Evolutionary conservation across 2,113 vertebrate genomes (phyloP), one percentile per base, ranked within the genome.

Genomic region (Odocoileus virginianus): DNA sequence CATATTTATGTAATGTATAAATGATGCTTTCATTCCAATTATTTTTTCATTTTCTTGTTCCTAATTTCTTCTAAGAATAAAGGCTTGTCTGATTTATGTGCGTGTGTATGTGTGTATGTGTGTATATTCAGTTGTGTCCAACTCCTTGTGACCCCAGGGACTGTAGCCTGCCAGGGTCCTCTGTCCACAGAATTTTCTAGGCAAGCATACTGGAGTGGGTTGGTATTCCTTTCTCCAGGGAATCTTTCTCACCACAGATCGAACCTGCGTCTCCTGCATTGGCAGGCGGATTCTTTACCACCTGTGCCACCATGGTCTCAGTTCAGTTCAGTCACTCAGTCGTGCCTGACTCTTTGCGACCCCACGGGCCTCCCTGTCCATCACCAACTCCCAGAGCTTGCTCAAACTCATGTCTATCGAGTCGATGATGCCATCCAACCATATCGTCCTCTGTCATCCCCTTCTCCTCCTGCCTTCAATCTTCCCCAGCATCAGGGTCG

Each of bases 321-420:
- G 67, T 40, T 71, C 67, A 71, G 67, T 13, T 40, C n/a, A 71
- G 67, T 40, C 3, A 2, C 19, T 71, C n/a, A 40, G 67, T 71
- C 0, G 4, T 71, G 67, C 40, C 67, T 0, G 0, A 71, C 19
- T 71, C 67, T 71, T 71, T 71, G 67, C 0, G 2, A 71, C 5
- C 67, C 67, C 10, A 12, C 12, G 67, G 67, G 21, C 19, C 40
- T 71, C n/a, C 67, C n/a, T 23, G 19, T 71, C 67, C 10, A 40
- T 71, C n/a, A 6, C n/a, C 67, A 71, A 23, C 5, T 40, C n/a
- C 67, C 0, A 0, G n/a, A 23, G n/a, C 67, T 71, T 23, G 10
- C n/a, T 71, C 67, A 71, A 19, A 71, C n/a, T 71, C 67, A 3
- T 12, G 67, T 71, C n/a, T n/a, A 36, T 36, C 21, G 17, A 71